Percentiles rank a stretch among this genome's conserved stretches.
These are phyloP conservation scores for Physeter macrocephalus DNA, from an alignment of 2,113 vertebrate genomes.

Conservation along the genomic window DNA sequence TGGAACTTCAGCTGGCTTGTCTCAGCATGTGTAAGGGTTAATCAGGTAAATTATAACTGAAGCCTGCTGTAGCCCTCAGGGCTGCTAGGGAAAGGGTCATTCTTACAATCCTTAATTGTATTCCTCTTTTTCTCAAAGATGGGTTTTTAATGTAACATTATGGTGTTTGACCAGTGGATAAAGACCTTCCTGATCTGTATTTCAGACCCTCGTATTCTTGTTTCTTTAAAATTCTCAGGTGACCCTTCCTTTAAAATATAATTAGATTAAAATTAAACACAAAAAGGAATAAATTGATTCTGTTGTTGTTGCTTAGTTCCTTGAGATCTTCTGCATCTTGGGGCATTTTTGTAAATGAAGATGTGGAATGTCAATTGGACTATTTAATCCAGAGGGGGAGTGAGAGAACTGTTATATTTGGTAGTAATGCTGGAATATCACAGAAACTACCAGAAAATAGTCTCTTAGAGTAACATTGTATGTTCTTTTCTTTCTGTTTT, in stretches of 20 bases:
- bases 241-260: neutral
- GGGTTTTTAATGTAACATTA: neutral
- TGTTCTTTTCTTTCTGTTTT: neutral
- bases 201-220: neutral
- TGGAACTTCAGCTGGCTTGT: slow-evolving; percentile 3
- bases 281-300: neutral
- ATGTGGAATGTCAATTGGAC: neutral
- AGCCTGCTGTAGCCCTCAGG: neutral
- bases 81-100: neutral
- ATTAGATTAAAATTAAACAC: neutral
- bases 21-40: slow-evolving; percentile 15
- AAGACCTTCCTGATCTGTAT: neutral
- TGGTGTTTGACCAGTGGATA: neutral
- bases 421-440: neutral
- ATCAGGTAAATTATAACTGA: neutral
- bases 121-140: slow-evolving; percentile 13
- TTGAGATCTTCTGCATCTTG: neutral
- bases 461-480: neutral
- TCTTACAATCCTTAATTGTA: neutral
- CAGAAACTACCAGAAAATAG: neutral
- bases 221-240: neutral
- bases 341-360: neutral
- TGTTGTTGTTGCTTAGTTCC: neutral
- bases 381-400: neutral
- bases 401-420: neutral